Evolutionary conservation across 2,113 vertebrate species (phyloP).

Genomic region (Microcebus lehilahytsara): DNA sequence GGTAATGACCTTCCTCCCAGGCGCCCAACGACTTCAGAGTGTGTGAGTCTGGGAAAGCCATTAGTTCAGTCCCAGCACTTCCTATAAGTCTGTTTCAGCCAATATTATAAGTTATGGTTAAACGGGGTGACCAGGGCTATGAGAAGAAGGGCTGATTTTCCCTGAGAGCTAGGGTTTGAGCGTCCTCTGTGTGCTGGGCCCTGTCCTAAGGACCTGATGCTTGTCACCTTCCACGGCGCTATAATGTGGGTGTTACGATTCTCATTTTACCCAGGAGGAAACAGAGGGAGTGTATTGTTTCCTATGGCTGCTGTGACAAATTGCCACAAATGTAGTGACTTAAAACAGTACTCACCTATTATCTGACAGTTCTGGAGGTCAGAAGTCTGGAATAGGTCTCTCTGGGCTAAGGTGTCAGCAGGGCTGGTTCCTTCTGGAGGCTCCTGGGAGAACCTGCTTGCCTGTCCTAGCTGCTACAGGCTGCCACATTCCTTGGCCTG

Average conservation of each 20-base stretch:
- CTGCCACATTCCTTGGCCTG: not conserved
- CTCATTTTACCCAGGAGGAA: not conserved
- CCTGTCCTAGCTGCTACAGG: not conserved
- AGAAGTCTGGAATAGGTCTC: not conserved
- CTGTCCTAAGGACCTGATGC: not conserved
- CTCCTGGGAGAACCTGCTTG: not conserved
- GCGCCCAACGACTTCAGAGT: not conserved
- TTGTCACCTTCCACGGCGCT: not conserved
- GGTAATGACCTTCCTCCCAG: not conserved
- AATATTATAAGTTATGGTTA: not conserved
- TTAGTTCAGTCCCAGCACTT: not conserved
- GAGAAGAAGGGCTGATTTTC: not conserved
- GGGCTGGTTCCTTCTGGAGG: not conserved
- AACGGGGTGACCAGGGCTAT: not conserved
- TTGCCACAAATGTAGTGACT: fast-evolving
- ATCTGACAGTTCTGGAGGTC: not conserved
- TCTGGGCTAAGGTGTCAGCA: fast-evolving
- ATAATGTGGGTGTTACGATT: fast-evolving
- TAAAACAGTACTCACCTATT: not conserved
- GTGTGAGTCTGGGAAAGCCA: not conserved
- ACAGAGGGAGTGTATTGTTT: not conserved
- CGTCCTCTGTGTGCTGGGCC: not conserved
- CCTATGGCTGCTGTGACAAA: not conserved
- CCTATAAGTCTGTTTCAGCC: not conserved
- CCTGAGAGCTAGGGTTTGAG: not conserved